These are phyloP conservation scores for Aplodontia rufa DNA, from an alignment of 2,113 vertebrate species.

Conservation along the genomic window DNA sequence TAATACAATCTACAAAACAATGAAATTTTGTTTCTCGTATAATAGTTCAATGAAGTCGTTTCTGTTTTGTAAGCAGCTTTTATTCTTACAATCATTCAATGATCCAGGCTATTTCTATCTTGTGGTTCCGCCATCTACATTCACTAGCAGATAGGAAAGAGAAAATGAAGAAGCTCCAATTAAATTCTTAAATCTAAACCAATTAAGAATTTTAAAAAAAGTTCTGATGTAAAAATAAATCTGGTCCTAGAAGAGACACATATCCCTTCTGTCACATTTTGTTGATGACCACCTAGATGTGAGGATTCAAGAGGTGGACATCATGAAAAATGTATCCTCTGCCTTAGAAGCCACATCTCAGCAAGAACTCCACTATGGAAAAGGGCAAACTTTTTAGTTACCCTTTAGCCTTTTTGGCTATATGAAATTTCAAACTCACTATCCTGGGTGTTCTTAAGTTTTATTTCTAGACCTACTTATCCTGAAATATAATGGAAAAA, in stretches of 20 bases:
- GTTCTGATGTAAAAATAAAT: too few relatives aligned
- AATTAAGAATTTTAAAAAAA: too few relatives aligned
- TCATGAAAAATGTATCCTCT: not conserved
- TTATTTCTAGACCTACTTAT: slow-evolving; percentile 37
- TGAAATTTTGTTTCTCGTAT: not conserved
- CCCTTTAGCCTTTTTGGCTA: not conserved
- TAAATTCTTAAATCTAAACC: not conserved
- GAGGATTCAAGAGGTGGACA: not conserved
- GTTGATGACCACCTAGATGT: not conserved
- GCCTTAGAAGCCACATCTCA: not conserved
- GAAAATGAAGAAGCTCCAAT: not conserved
- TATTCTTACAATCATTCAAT: not conserved
- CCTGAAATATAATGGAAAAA: slow-evolving; percentile 39
- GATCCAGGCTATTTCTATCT: not conserved
- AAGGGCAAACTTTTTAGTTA: not conserved
- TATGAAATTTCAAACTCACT: not conserved
- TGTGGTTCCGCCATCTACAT: not conserved
- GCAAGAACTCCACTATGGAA: not conserved
- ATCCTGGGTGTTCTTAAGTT: not conserved
- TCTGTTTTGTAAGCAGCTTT: not conserved
- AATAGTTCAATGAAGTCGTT: not conserved
- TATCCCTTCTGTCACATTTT: not conserved
- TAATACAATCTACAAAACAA: not conserved
- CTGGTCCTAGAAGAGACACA: not conserved
- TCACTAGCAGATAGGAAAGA: not conserved